Evolutionary conservation across 2,113 vertebrate species (phyloP).

Genomic region (Myodes glareolus): DNA sequence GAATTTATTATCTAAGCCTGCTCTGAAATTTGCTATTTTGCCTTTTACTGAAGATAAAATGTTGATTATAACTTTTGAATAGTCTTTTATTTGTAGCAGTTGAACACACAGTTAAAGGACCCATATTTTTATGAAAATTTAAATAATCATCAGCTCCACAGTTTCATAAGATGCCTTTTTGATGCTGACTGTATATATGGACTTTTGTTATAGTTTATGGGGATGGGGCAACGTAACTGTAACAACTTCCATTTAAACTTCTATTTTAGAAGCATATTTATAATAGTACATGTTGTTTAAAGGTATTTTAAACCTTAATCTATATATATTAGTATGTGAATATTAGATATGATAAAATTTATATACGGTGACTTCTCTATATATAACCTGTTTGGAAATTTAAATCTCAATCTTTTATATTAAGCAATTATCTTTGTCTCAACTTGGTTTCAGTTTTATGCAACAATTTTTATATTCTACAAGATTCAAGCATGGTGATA

Average conservation of each 20-base stretch:
- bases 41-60: neutral
- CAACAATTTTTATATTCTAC: neutral
- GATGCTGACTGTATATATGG: no score
- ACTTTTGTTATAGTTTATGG: no score
- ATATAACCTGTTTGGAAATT: no score
- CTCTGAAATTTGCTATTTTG: neutral
- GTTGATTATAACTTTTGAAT: neutral
- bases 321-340: no score
- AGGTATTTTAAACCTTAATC: no score
- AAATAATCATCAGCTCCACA: slow-evolving; percentile 5
- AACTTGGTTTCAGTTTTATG: neutral
- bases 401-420: neutral
- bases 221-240: no score
- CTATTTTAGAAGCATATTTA: no score
- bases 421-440: neutral
- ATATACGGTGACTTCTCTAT: no score
- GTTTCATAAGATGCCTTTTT: neutral
- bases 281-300: no score
- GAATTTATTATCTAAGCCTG: neutral
- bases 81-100: neutral
- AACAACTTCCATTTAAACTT: no score
- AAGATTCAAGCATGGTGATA: no score
- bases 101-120: neutral
- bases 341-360: no score
- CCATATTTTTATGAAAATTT: slow-evolving; percentile 38